Evolutionary conservation across 2,797 vertebrate species (phyloP).

Genomic region (Cottoperca gobio): DNA sequence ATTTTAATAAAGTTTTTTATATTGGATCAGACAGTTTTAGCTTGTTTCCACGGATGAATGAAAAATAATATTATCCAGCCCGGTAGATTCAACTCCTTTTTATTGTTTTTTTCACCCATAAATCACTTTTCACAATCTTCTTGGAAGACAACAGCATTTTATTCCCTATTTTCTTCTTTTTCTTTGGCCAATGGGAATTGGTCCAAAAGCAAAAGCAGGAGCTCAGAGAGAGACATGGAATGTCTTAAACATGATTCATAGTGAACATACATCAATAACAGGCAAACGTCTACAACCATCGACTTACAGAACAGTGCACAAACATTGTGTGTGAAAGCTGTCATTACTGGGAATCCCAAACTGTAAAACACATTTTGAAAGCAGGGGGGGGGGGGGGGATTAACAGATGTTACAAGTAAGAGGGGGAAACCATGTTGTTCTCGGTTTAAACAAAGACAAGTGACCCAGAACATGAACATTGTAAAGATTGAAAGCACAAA

Average conservation of each 20-base stretch:
- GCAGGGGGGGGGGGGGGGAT: not conserved
- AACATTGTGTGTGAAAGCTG: constrained; percentile 63
- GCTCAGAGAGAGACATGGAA: constrained; percentile 76
- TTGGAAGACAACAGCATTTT: constrained; percentile 86
- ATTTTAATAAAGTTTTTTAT: not conserved
- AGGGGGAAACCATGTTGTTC: constrained; percentile 31
- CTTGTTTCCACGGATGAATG: not conserved
- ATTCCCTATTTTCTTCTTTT: constrained; percentile 72
- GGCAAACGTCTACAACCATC: constrained; percentile 69
- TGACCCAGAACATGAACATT: constrained; percentile 28
- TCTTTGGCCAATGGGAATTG: constrained; percentile 79
- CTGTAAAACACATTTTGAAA: constrained; percentile 36
- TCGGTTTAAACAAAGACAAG: constrained; percentile 21
- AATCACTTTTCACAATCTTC: constrained; percentile 86
- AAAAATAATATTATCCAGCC: not conserved
- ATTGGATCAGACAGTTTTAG: not conserved
- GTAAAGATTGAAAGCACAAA: constrained; percentile 41
- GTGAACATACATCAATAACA: constrained; percentile 68
- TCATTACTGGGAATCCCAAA: constrained; percentile 38
- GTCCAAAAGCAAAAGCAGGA: constrained; percentile 82
- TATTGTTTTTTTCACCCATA: constrained; percentile 76
- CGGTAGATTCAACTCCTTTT: constrained; percentile 61
- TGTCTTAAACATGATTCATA: constrained; percentile 73
- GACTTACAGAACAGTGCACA: constrained; percentile 75
- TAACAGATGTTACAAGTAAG: constrained; percentile 13